These are phyloP conservation scores for Drosophila maculinotata DNA, from an alignment of 2,888 invertebrate genomes.

Conservation along the genomic window DNA sequence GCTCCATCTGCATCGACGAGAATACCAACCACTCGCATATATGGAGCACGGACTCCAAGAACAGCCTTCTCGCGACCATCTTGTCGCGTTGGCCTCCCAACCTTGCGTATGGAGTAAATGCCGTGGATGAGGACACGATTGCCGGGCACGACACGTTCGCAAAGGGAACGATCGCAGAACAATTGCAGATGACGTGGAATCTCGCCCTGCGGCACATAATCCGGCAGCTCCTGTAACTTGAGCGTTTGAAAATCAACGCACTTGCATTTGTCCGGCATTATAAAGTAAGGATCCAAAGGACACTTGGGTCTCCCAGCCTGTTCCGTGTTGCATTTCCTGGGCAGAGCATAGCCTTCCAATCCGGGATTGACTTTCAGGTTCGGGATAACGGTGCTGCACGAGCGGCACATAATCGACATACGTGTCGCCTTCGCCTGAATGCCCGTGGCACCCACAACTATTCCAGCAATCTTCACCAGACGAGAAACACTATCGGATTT, in stretches of 20 bases:
- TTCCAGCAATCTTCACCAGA: slow-evolving; percentile 97
- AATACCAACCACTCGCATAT: slow-evolving; percentile 97
- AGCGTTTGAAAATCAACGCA: slow-evolving; percentile 99
- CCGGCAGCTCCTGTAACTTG: slow-evolving; percentile 98
- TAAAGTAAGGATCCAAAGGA: slow-evolving; percentile 98
- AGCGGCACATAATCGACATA: slow-evolving; percentile 97
- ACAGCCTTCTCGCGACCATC: slow-evolving; percentile 91
- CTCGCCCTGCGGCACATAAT: slow-evolving; percentile 96
- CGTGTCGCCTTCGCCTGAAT: slow-evolving; percentile 98
- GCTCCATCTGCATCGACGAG: slow-evolving; percentile 93
- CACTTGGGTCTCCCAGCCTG: slow-evolving; percentile 97
- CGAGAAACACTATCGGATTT: slow-evolving; percentile 97
- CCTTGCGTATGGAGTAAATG: slow-evolving; percentile 97
- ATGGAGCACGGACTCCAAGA: slow-evolving; percentile 97
- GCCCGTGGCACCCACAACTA: slow-evolving; percentile 96
- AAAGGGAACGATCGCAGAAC: slow-evolving; percentile 95
- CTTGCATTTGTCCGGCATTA: slow-evolving; percentile 98
- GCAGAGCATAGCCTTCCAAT: slow-evolving; percentile 97
- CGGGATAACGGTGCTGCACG: slow-evolving; percentile 94
- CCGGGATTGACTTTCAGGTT: slow-evolving; percentile 97
- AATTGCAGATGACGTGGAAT: slow-evolving; percentile 98
- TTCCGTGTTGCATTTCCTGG: slow-evolving; percentile 97
- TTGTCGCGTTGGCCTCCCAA: slow-evolving; percentile 88
- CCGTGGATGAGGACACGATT: slow-evolving; percentile 97
- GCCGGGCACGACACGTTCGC: slow-evolving; percentile 98